These are phyloP conservation scores for Erynnis tages DNA, from an alignment of 2,888 invertebrate species.

Conservation along the genomic window DNA sequence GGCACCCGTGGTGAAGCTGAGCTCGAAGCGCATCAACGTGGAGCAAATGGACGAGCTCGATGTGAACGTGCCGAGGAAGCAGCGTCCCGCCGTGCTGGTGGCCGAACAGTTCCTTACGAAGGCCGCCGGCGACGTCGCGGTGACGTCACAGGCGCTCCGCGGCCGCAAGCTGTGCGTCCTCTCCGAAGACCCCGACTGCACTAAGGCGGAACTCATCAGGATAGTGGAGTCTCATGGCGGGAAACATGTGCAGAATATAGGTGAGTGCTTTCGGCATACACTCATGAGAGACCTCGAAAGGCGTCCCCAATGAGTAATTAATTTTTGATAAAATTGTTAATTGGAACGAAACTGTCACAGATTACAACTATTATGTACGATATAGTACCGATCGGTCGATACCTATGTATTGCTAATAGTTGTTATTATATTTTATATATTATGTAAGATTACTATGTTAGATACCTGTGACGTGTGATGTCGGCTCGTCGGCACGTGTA, in stretches of 20 bases:
- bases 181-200: constrained; percentile 60
- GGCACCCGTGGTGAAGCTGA: constrained; percentile 57
- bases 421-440: too few species aligned
- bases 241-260: constrained; percentile 55
- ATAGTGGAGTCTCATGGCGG: constrained; percentile 64
- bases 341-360: too few species aligned
- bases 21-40: constrained; percentile 50
- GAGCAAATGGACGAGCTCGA: constrained; percentile 42
- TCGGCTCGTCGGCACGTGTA: too few species aligned
- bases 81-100: constrained; percentile 47
- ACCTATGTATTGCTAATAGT: too few species aligned
- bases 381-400: too few species aligned
- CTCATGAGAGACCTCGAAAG: too few species aligned
- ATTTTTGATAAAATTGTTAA: too few species aligned
- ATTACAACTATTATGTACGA: too few species aligned
- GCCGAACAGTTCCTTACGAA: constrained; percentile 52
- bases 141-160: constrained; percentile 52
- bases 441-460: too few species aligned
- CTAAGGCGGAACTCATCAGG: constrained; percentile 48
- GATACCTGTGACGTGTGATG: too few species aligned
- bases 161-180: constrained; percentile 59
- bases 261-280: constrained; percentile 48
- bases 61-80: constrained; percentile 47
- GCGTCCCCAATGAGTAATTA: too few species aligned
- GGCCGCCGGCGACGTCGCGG: constrained; percentile 38